Percentiles rank a stretch among this genome's conserved stretches.
phyloP scores from a whole-genome alignment of 2,113 vertebrate genomes.

The Entelurus aequoreus region DNA sequence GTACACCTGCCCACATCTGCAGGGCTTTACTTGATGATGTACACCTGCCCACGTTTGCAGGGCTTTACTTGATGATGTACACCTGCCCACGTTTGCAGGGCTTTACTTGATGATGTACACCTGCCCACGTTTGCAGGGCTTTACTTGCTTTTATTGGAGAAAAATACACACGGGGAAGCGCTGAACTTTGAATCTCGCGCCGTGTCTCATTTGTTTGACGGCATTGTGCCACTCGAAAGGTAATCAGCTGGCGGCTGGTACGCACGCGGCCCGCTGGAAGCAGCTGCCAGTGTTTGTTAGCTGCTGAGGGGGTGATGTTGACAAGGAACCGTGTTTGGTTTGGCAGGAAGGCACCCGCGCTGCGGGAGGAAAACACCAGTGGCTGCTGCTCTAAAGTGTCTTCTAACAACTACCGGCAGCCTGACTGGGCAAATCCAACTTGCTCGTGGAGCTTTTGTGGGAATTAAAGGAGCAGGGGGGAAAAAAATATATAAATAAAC shows the following conservation, averaged over 20 bases:
- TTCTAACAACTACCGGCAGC: slow-evolving; percentile 24
- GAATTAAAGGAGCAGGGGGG: not conserved
- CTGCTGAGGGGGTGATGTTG: slow-evolving; percentile 52
- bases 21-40: not conserved
- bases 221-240: not conserved
- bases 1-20: no score
- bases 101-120: no score
- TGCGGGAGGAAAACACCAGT: slow-evolving; percentile 42
- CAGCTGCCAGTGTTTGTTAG: slow-evolving; percentile 45
- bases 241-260: slow-evolving; percentile 34
- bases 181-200: not conserved
- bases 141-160: not conserved
- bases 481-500: no score
- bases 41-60: no score
- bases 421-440: slow-evolving; percentile 6
- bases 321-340: slow-evolving; percentile 59
- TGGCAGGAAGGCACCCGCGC: slow-evolving; percentile 40
- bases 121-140: not conserved
- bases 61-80: not conserved
- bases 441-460: not conserved
- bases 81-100: not conserved
- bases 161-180: not conserved
- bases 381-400: slow-evolving; percentile 16
- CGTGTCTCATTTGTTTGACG: not conserved
- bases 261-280: slow-evolving; percentile 17